Evolutionary conservation across 2,797 vertebrate species (phyloP).

Genomic region (Siniperca obscura): DNA sequence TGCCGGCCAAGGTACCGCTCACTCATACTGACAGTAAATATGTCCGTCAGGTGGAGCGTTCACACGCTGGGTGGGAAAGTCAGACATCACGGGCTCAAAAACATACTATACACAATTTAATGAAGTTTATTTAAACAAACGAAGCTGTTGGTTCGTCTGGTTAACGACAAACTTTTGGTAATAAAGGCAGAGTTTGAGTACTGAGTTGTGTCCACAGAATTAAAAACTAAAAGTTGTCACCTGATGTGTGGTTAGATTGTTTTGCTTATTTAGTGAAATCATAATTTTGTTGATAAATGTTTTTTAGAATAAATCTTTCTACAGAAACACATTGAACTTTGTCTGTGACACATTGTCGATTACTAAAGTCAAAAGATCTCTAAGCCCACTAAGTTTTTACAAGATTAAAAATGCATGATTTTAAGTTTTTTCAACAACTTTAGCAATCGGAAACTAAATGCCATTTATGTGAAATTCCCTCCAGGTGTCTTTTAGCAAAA

Average conservation of each 20-base stretch:
- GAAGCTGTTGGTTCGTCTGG: neutral
- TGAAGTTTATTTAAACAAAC: neutral
- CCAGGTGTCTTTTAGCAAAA: neutral
- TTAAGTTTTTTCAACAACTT: neutral
- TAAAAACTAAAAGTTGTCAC: no score
- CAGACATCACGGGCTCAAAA: neutral
- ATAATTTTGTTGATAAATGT: no score
- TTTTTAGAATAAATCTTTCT: no score
- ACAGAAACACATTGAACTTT: no score
- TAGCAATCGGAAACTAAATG: no score
- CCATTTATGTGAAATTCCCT: neutral
- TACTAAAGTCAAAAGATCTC: no score
- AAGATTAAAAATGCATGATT: no score
- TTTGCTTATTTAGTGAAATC: no score
- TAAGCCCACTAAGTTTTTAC: no score
- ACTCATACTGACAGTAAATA: neutral
- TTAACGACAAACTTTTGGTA: neutral
- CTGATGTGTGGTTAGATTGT: no score
- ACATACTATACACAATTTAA: neutral
- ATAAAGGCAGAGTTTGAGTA: neutral
- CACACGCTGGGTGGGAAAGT: neutral
- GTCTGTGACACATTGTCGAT: no score
- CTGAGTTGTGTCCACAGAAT: neutral
- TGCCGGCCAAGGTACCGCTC: constrained; percentile 90
- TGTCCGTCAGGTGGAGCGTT: neutral